phyloP scores from a whole-genome alignment of 2,888 invertebrate species.

The Tanypteryx hageni region DNA sequence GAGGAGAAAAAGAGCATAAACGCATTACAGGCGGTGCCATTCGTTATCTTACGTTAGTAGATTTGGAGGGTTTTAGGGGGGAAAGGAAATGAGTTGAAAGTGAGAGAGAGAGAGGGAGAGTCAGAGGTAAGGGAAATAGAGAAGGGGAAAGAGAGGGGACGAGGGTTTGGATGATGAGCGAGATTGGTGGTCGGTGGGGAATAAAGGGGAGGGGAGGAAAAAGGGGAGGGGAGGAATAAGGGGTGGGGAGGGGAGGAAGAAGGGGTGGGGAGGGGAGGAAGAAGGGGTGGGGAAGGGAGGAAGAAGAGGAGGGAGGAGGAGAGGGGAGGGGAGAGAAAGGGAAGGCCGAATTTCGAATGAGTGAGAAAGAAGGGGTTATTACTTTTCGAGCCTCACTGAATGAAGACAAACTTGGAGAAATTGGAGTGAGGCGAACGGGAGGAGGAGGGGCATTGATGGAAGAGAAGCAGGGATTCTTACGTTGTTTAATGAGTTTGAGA shows the following conservation, averaged over 20 bases:
- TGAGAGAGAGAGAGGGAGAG: background rate
- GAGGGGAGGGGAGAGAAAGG: background rate
- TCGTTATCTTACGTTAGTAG: conserved; percentile 60
- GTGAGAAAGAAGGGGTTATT: conserved; percentile 53
- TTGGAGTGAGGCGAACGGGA: background rate
- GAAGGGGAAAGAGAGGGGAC: background rate
- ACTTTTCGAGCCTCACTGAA: conserved; percentile 35
- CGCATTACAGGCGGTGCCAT: conserved; percentile 53
- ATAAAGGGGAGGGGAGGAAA: background rate
- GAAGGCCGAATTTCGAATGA: conserved; percentile 29
- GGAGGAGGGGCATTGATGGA: conserved; percentile 25
- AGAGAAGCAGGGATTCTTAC: background rate
- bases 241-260: background rate
- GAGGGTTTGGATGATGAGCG: background rate
- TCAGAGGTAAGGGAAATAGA: background rate
- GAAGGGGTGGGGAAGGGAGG: background rate
- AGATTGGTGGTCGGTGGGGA: background rate
- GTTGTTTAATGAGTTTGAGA: conserved; percentile 61
- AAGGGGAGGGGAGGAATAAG: background rate
- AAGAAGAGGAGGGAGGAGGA: background rate
- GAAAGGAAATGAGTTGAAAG: background rate
- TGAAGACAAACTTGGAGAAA: conserved; percentile 29
- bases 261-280: background rate
- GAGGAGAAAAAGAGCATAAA: conserved; percentile 55
- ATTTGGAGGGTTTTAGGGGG: background rate